Base-by-base conservation (phyloP, 2,113 vertebrate genomes). In the Lamprotornis superbus region DNA sequence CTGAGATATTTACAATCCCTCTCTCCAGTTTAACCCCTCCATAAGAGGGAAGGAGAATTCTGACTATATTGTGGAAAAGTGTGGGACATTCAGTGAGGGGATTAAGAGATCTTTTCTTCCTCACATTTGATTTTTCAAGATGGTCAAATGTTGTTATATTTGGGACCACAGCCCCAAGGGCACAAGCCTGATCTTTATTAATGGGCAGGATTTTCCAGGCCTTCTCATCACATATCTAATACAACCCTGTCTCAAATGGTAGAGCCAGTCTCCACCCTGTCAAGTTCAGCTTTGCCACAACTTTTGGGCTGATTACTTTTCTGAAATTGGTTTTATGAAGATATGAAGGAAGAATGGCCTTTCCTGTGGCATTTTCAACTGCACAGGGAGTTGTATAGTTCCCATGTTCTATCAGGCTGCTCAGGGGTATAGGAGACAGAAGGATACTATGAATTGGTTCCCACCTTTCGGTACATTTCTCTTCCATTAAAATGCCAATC, bases 401-500 rank as follows among this genome's bases (percentile, higher is more conserved):
- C 12, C 37, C 37, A 20, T 0, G 2, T 42, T 55, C 69, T 19
- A 5, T 42, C 22, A 55, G 69, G 37, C 37, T 5, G 9, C 37
- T 55, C 30, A 33, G 37, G 37, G 16, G 4, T 42, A 20, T 14
- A 33, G 30, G 50, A 16, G 50, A 8, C 50, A 33, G 22, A 55
- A 25, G 30, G 30, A 30, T 55, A 3, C 22, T 15, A 2, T 15
- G 7, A 5, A 56, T 11, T 73, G 12, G 17, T n/a, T 73, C 39
- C 30, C 39, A n/a, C 50, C 16, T 42, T 73, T 55, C 2, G 1
- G 9, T n/a, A 33, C 0, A 0, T 4, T 33, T 25, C 21, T 42
- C 22, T 73, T 55, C 23, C 17, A 73, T 73, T n/a, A 20, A 56
- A 55, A 73, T n/a, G 7, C 30, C 12, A 56, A 33, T 35, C 33